Conservation (phyloP, 2,888 invertebrate species). For the Chrysodeixis includens region DNA sequence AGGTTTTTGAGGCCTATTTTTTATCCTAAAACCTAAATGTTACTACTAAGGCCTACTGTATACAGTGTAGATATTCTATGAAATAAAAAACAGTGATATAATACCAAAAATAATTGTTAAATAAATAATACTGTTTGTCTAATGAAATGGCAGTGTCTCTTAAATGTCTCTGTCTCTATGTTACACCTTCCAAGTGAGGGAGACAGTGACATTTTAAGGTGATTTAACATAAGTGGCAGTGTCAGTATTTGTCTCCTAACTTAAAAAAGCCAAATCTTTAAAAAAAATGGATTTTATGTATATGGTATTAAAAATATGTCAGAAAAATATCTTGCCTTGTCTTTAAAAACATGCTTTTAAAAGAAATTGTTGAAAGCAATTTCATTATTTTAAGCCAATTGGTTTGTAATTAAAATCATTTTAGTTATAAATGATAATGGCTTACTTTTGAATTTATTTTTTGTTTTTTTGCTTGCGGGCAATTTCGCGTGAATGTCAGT, state of each 20-base stretch:
- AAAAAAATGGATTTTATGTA: neutral
- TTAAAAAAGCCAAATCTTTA: too few relatives aligned
- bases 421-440: too few relatives aligned
- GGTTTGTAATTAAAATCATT: too few relatives aligned
- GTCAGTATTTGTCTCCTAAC: too few relatives aligned
- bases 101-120: neutral
- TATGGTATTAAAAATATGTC: slow-evolving; percentile 3
- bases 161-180: too few relatives aligned
- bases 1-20: neutral
- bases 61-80: neutral
- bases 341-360: neutral
- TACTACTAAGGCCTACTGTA: neutral
- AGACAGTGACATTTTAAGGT: too few relatives aligned
- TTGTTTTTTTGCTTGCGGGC: too few relatives aligned
- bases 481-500: too few relatives aligned
- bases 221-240: too few relatives aligned
- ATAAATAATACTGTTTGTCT: neutral
- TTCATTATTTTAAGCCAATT: neutral
- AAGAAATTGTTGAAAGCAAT: slow-evolving; percentile 6
- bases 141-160: too few relatives aligned
- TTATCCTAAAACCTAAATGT: neutral
- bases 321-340: slow-evolving; percentile 1
- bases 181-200: too few relatives aligned
- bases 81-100: neutral
- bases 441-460: too few relatives aligned